Evolutionary conservation across 1,140 invertebrate species (phyloP), one percentile per base, ranked within the genome.

Genomic region (Triops longicaudatus): DNA sequence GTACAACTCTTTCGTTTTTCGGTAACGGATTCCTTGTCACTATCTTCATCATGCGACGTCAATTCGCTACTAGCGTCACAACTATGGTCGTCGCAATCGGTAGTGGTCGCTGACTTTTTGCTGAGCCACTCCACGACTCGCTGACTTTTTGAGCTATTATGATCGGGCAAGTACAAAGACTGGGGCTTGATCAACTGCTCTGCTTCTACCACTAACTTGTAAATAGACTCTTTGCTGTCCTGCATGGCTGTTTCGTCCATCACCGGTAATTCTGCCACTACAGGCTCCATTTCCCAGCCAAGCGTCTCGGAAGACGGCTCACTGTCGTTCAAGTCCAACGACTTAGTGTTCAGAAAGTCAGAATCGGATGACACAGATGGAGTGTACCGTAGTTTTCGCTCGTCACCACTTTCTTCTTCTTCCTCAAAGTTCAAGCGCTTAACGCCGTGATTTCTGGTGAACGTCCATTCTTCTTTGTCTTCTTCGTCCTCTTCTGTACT

Each of bases 11-110:
- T 10, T 63, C 50, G 50, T 17, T 63, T 63, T 63, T 63, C 50
- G 14, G 91, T 92, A 27, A 91, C 90, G 43, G 89, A 86, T 71
- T 81, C 80, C 9, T 79, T 76, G 80, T 91, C 90, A 72, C 90
- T 91, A 81, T 93, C 92, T 1, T 79, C 80, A 26, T 83, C 82
- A 37, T 87, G 87, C 22, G 90, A 92, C 37, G 93, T 95, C 78
- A 93, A 93, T 85, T 96, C 94, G 26, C 93, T 92, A 79, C 93
- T 95, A 0, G 94, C 94, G 82, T 97, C 94, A 83, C 94, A 96
- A 82, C 87, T 89, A 80, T 89, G 50, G n/a, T 22, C 50, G 50
- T 63, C 50, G 22, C 50, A 63, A 63, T 63, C 50, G 17, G 50
- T 63, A 4, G 50, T 17, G 17, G 50, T n/a, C 50, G 50, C 50